Evolutionary conservation across 2,888 invertebrate species (phyloP), one percentile per base, ranked within the genome.

Genomic region (Trachelus tabidus): DNA sequence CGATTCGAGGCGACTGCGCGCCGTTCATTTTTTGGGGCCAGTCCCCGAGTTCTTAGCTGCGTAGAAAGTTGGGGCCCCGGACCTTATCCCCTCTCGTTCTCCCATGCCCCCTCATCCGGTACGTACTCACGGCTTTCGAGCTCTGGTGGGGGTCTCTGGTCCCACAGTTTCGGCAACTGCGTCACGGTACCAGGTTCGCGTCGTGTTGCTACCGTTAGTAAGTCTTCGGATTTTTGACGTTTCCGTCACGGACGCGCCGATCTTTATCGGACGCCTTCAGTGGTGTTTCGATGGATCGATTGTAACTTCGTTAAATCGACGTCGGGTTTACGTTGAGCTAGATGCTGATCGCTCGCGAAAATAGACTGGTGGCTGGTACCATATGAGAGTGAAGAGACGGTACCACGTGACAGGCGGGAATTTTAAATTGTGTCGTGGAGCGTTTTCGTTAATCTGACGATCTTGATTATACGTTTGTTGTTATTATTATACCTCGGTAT

Each of bases 121-220:
- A 15, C 76, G 34, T 75, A 68, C 74, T 73, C 68, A n/a, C 75
- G 82, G 80, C 78, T 81, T 35, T 35, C 78, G 37, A 74, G 31
- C 75, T 34, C 15, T 79, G 82, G 85, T 73, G 82, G 85, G 86
- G 84, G 83, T 79, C 79, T 71, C 68, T 73, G 77, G 80, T 79
- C 79, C 80, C 82, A 84, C 86, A 87, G 86, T 89, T 89, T 88
- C 85, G 88, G 86, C 85, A 88, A 88, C 87, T 88, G 86, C 88
- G 88, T 87, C 87, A 87, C 83, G 79, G 82, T 81, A 81, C 77
- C 82, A 79, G 79, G 81, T 82, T 84, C 82, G 78, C 77, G 79
- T 34, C 79, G 76, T 35, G 78, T 77, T 81, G 77, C 82, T 81
- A 82, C 83, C 81, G 81, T 82, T 82, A 82, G 78, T 77, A 80